Conservation (phyloP, 1,140 invertebrate species). For the Monomorium pharaonis region DNA sequence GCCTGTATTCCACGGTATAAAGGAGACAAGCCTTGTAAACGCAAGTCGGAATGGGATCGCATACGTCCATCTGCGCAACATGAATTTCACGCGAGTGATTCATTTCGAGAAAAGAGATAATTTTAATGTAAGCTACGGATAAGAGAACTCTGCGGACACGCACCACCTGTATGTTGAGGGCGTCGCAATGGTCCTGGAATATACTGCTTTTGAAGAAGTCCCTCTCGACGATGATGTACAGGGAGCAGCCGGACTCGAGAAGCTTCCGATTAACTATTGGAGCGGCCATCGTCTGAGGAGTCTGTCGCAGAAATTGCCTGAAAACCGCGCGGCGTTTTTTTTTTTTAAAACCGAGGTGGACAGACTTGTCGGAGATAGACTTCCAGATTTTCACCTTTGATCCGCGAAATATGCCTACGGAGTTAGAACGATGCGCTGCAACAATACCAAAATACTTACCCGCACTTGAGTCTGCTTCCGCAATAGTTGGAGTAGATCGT, state of each 20-base stretch:
- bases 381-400: background rate
- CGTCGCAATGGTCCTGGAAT: constrained; percentile 60
- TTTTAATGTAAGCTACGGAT: too few relatives aligned
- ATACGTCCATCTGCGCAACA: constrained; percentile 15
- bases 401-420: background rate
- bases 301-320: constrained; percentile 71
- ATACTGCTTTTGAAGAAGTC: constrained; percentile 56
- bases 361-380: background rate
- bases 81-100: background rate
- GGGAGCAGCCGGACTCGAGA: constrained; percentile 42
- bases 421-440: background rate
- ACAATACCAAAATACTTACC: constrained; percentile 53
- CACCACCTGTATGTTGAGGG: constrained; percentile 62
- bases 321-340: constrained; percentile 38
- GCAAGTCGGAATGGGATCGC: constrained; percentile 56
- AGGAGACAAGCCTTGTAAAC: constrained; percentile 73
- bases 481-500: constrained; percentile 67
- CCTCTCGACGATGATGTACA: constrained; percentile 68
- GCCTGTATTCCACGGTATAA: constrained; percentile 71
- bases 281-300: constrained; percentile 71
- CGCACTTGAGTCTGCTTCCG: constrained; percentile 73
- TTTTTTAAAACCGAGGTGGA: background rate
- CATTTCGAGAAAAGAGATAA: background rate
- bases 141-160: background rate
- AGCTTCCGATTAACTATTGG: constrained; percentile 58